Base-by-base conservation (phyloP, 2,113 vertebrate species). In the Amblyornis subalaris region DNA sequence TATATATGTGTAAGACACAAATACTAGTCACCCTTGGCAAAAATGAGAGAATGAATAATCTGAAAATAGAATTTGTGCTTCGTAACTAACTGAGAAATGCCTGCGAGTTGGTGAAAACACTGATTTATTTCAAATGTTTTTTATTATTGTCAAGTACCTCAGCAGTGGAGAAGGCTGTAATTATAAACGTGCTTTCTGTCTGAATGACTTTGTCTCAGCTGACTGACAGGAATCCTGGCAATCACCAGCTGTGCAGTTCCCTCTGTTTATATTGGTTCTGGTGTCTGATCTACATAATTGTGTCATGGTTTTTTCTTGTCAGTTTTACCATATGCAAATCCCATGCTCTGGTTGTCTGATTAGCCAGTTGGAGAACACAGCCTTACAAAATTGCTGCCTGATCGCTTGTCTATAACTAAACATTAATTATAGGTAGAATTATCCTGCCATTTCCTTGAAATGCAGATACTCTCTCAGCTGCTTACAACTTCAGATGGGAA, bases 241-340 rank as follows among this genome's bases (percentile, higher is more conserved):
- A 51, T 95, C 81, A 62, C n/a, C 65, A 92, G 57, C 57, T 92
- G 54, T 75, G 66, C 75, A 5, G 47, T 66, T 96, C 62, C 62
- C 70, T 89, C 38, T 75, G 21, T 50, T 91, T 28, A 10, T 62
- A 72, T 62, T 91, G 47, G 28, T 89, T 94, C 74, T 92, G 77
- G 29, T 91, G 77, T 89, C 83, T 87, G 42, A 91, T 89, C 71
- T 91, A 45, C 92, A 79, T 94, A 92, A 94, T 85, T 89, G 29
- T 92, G 65, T 87, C n/a, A 5, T 0, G 0, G 64, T 86, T 92
- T 77, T 61, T 93, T 91, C 89, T 91, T 82, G 57, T 85, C 87
- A 85, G 17, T 79, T 94, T 96, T 76, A 79, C 77, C 73, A 50
- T 85, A 88, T 95, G 89, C 50, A 85, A 62, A 95, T 95, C 91